Evolutionary conservation across 2,888 invertebrate genomes (phyloP), one percentile per base, ranked within the genome.

Genomic region (Colostygia pectinataria): DNA sequence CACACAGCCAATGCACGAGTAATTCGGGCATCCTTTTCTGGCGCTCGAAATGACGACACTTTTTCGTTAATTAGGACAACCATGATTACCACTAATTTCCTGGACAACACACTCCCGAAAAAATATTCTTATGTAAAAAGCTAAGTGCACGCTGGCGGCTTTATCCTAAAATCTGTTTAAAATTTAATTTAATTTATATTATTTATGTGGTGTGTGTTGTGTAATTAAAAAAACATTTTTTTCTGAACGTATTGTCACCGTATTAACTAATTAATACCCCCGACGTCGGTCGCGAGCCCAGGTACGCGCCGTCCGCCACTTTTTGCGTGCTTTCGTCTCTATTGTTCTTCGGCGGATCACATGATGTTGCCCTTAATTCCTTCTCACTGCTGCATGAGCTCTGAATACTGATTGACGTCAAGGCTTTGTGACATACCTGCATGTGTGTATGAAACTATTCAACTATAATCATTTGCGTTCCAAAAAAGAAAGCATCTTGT

Each of bases 11-110:
- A 88, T 86, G 83, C 82, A 76, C 77, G 79, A 72, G 77, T 77
- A 77, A 80, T 80, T 81, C 79, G 77, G 74, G 68, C 79, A 72
- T 83, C 86, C 87, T 83, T 87, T 83, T 86, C 83, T 78, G 84
- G 83, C 76, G 78, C 78, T 75, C 61, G 73, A 67, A 75, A 78
- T 77, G 80, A 81, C 77, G 84, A 84, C 81, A 83, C 77, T 85
- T 88, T 88, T 87, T 88, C 82, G 75, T 81, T 88, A 89, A 89
- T 88, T 86, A 88, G 82, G 80, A 72, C 71, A 71, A 77, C 85
- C 85, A 86, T 80, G 80, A 84, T 85, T 83, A 82, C 73, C 63
- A 68, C 69, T 74, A 78, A 78, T 81, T 80, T 79, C 70, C 60
- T 71, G 86, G 86, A 86, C 80, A 77, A 64, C 61, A 67, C 68